phyloP scores from a whole-genome alignment of 2,113 vertebrate species.

The Gulo gulo region DNA sequence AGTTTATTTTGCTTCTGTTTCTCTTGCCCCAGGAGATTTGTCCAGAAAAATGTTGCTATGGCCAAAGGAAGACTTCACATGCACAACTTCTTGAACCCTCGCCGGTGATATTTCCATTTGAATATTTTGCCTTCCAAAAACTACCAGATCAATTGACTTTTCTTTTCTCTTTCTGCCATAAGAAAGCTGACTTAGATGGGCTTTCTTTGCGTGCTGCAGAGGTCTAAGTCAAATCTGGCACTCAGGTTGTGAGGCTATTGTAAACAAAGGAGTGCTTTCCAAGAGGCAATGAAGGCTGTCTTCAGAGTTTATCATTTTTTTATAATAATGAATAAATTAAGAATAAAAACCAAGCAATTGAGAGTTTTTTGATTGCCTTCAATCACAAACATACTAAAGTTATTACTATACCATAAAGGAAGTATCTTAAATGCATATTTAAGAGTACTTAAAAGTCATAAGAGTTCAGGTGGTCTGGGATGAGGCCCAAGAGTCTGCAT shows the following conservation, averaged over 20 bases:
- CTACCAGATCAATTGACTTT: not conserved
- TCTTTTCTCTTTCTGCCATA: not conserved
- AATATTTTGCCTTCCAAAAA: not conserved
- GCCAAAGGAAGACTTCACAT: not conserved
- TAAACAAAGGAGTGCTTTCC: not conserved
- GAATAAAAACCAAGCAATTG: not conserved
- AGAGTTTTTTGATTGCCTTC: not conserved
- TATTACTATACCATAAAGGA: not conserved
- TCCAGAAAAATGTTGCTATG: not conserved
- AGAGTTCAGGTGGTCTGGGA: not conserved
- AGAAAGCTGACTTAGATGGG: not conserved
- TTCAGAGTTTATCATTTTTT: not conserved
- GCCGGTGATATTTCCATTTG: not conserved
- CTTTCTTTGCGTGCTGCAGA: not conserved
- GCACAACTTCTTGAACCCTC: not conserved
- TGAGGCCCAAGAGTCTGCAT: not conserved
- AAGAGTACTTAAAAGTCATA: not conserved
- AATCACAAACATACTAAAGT: not conserved
- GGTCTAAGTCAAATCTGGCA: not conserved
- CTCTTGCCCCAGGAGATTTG: not conserved
- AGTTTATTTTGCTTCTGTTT: too few species aligned
- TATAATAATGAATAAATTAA: not conserved
- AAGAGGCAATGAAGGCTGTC: not conserved
- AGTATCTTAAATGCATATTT: not conserved
- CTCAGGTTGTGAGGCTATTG: not conserved